Evolutionary conservation across 2,797 vertebrate species (phyloP).

Genomic region (Propithecus deckenii): DNA sequence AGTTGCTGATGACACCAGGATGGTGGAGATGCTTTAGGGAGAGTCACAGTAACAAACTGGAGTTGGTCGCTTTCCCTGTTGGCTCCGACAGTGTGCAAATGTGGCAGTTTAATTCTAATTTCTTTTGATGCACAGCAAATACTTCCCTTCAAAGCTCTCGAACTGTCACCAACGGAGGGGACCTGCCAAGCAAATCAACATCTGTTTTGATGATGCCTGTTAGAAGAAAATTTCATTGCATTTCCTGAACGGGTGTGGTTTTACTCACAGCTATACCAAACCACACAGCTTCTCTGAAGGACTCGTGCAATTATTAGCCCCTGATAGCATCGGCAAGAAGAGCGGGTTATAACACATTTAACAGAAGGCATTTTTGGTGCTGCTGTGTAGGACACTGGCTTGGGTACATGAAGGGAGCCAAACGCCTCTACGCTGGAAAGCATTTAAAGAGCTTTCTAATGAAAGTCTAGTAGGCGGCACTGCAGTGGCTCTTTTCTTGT

Average conservation of each 20-base stretch:
- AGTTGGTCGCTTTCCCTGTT: not conserved
- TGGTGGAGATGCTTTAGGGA: not conserved
- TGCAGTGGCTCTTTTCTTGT: not conserved
- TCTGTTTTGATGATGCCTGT: not conserved
- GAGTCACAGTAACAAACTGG: not conserved
- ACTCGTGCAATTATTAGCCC: not conserved
- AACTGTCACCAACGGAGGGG: not conserved
- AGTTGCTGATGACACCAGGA: not conserved
- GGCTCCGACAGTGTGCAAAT: not conserved
- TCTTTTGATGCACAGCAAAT: constrained; percentile 44
- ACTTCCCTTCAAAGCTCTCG: constrained; percentile 59
- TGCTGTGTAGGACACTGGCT: not conserved
- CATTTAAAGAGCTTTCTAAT: not conserved
- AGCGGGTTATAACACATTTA: not conserved
- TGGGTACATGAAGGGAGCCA: not conserved
- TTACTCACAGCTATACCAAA: constrained; percentile 47
- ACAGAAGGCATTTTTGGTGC: not conserved
- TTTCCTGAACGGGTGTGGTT: constrained; percentile 48
- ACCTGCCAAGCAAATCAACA: not conserved
- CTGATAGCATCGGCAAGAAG: not conserved
- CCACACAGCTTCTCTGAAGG: constrained; percentile 18
- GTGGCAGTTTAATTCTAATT: not conserved
- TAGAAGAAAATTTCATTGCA: not conserved
- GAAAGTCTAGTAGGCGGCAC: not conserved
- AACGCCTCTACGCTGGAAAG: not conserved